These are phyloP conservation scores for Meles meles DNA, from an alignment of 2,113 vertebrate species.

Conservation along the genomic window DNA sequence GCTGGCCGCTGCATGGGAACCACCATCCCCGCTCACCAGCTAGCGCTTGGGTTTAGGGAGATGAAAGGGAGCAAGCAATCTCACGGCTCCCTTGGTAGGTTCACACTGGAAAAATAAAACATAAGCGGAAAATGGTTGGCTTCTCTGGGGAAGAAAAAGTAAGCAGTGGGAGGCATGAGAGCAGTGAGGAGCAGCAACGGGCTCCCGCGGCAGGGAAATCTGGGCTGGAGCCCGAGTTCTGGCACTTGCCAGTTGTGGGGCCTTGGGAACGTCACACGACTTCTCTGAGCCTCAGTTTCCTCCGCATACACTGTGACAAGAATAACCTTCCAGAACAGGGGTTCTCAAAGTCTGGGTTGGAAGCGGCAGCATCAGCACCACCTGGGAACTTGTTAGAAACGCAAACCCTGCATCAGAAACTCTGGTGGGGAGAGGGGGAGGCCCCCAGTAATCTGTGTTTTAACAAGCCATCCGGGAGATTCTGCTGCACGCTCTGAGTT, in stretches of 20 bases:
- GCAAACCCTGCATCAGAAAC: neutral
- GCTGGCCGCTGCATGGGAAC: neutral
- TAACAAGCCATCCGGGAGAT: neutral
- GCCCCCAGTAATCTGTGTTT: neutral
- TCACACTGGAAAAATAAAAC: neutral
- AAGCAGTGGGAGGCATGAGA: neutral
- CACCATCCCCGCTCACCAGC: neutral
- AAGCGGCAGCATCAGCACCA: neutral
- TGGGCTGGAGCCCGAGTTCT: neutral
- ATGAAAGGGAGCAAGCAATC: slow-evolving; percentile 61
- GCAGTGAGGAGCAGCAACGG: neutral
- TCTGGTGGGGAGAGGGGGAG: neutral
- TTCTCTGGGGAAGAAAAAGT: slow-evolving; percentile 47
- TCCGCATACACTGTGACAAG: neutral
- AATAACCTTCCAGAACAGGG: neutral
- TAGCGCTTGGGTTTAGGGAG: slow-evolving; percentile 49
- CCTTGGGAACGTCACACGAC: neutral
- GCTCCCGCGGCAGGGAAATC: neutral
- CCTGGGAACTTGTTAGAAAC: neutral
- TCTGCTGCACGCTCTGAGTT: neutral
- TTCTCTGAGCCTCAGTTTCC: neutral
- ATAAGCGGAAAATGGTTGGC: slow-evolving; percentile 20
- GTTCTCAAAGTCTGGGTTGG: neutral
- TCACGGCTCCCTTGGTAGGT: slow-evolving; percentile 50
- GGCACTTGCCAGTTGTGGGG: neutral